phyloP scores from a whole-genome alignment of 2,797 vertebrate species.

The Helarctos malayanus region DNA sequence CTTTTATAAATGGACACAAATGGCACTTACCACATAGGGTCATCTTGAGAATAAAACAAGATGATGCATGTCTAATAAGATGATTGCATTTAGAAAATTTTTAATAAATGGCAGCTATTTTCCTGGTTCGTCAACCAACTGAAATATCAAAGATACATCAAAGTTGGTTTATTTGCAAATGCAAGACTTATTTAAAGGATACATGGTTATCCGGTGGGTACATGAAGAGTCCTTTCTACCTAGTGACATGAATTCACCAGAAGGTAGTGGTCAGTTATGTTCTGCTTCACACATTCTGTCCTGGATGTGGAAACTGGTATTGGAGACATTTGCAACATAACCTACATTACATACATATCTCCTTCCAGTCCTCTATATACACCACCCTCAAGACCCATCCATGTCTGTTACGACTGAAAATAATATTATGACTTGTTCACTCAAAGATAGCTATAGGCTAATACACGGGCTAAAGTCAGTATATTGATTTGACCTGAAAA shows the following conservation, averaged over 20 bases:
- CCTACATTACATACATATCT: not conserved
- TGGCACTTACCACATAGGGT: not conserved
- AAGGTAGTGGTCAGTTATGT: not conserved
- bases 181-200: not conserved
- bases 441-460: not conserved
- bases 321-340: not conserved
- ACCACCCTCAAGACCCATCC: not conserved
- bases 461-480: not conserved
- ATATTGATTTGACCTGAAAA: not conserved
- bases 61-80: not conserved
- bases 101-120: not conserved
- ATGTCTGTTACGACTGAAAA: not conserved
- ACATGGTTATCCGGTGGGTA: not conserved
- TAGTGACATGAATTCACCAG: not conserved
- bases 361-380: not conserved
- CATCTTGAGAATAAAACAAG: not conserved
- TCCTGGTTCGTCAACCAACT: not conserved
- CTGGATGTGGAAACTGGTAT: not conserved
- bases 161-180: not conserved
- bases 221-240: not conserved
- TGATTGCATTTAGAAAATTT: not conserved
- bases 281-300: not conserved
- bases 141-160: not conserved
- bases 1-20: slow-evolving; percentile 25
- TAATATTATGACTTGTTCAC: not conserved